These are phyloP conservation scores for Equus przewalskii DNA, from an alignment of 2,113 vertebrate genomes.

Conservation along the genomic window DNA sequence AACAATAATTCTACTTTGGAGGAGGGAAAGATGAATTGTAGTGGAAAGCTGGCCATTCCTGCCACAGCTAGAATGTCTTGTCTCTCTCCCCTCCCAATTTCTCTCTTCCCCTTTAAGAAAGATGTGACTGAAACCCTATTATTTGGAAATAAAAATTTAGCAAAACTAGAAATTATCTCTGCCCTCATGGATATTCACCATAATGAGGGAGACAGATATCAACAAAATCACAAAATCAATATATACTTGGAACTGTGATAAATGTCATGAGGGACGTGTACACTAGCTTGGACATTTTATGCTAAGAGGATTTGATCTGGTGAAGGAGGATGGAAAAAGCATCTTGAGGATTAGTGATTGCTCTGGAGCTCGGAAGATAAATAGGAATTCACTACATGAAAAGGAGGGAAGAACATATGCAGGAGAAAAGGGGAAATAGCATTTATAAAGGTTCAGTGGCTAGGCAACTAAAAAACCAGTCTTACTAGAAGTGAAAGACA, in stretches of 20 bases:
- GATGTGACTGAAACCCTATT: not conserved
- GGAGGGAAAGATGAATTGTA: not conserved
- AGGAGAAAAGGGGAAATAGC: not conserved
- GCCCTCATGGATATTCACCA: not conserved
- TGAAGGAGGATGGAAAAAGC: not conserved
- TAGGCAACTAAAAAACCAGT: not conserved
- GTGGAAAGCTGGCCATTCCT: not conserved
- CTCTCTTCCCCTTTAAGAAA: not conserved
- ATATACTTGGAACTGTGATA: not conserved
- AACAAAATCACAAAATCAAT: not conserved
- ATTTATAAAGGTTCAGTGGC: not conserved
- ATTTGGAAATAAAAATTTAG: conserved; percentile 2
- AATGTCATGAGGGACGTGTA: not conserved
- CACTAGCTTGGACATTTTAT: not conserved
- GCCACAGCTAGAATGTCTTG: not conserved
- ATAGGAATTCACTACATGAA: not conserved
- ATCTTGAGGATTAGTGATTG: not conserved
- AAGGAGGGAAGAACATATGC: not conserved
- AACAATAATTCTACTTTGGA: not conserved
- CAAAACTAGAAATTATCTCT: not conserved
- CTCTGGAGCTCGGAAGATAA: not conserved
- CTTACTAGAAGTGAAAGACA: not conserved
- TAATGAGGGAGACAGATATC: not conserved
- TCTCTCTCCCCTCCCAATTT: not conserved
- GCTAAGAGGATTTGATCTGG: not conserved